phyloP scores from a whole-genome alignment of 2,113 vertebrate genomes.

The Misgurnus anguillicaudatus region DNA sequence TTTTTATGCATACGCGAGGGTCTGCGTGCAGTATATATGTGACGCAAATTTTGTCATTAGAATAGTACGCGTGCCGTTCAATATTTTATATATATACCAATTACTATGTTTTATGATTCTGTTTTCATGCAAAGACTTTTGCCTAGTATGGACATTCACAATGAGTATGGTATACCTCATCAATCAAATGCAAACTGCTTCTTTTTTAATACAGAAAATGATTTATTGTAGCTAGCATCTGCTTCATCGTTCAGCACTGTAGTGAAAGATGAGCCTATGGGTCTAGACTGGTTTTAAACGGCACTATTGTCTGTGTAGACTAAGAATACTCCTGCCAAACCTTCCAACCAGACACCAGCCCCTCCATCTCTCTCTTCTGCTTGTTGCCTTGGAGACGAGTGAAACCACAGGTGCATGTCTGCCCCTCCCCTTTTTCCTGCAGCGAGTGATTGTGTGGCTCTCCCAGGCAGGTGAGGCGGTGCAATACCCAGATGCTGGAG shows the following conservation, averaged over 20 bases:
- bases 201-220: neutral
- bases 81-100: too few species aligned
- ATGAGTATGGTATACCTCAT: too few species aligned
- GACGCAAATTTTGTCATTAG: too few species aligned
- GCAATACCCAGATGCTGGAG: conserved; percentile 45
- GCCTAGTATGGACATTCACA: too few species aligned
- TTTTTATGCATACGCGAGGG: too few species aligned
- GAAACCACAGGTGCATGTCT: conserved; percentile 49
- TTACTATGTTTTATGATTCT: too few species aligned
- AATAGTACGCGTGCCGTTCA: neutral
- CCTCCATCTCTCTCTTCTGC: conserved; percentile 29
- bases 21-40: too few species aligned
- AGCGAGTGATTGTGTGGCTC: conserved; percentile 1
- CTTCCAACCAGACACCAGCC: conserved; percentile 10
- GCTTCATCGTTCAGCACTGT: conserved; percentile 8
- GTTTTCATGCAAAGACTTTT: too few species aligned
- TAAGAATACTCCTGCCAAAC: conserved; percentile 6
- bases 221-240: conserved; percentile 2
- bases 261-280: conserved; percentile 21
- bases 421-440: neutral
- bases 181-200: too few species aligned
- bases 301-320: conserved; percentile 32
- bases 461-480: conserved; percentile 8
- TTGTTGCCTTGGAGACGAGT: conserved; percentile 64
- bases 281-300: conserved; percentile 7